Conservation (phyloP, 2,797 vertebrate genomes). For the Syncerus caffer region DNA sequence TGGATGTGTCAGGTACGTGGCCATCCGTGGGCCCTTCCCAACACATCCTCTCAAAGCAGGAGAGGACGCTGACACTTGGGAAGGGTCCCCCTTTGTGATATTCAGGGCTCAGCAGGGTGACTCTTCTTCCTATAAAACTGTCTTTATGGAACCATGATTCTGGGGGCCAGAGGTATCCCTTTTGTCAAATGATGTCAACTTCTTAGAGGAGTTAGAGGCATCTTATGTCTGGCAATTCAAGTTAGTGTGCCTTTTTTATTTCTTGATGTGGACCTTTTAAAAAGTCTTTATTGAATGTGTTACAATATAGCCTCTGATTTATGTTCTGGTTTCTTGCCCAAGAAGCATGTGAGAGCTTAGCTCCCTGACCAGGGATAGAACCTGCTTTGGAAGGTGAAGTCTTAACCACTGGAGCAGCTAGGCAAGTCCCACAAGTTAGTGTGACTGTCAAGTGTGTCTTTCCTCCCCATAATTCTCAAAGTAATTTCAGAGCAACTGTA, state of each 20-base stretch:
- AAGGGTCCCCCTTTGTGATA: not conserved
- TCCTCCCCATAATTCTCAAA: not conserved
- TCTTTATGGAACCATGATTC: not conserved
- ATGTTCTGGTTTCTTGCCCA: not conserved
- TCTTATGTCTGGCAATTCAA: not conserved
- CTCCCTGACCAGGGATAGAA: not conserved
- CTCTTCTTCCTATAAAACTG: not conserved
- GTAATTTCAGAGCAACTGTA: not conserved
- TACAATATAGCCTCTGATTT: not conserved
- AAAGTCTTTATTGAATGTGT: not conserved
- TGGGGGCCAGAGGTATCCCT: not conserved
- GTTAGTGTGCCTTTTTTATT: not conserved
- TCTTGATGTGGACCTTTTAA: not conserved
- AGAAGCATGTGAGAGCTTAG: not conserved
- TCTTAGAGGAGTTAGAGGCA: not conserved
- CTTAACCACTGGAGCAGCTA: not conserved
- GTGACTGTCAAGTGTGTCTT: not conserved
- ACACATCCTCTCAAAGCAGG: not conserved
- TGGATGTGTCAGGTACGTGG: constrained; percentile 95
- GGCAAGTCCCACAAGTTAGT: not conserved
- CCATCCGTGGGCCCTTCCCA: not conserved
- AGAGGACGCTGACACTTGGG: accelerated
- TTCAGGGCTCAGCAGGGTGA: not conserved
- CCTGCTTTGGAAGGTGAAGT: not conserved
- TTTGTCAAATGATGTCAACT: not conserved